phyloP scores from a whole-genome alignment of 2,113 vertebrate genomes.

The Hydrochoerus hydrochaeris region DNA sequence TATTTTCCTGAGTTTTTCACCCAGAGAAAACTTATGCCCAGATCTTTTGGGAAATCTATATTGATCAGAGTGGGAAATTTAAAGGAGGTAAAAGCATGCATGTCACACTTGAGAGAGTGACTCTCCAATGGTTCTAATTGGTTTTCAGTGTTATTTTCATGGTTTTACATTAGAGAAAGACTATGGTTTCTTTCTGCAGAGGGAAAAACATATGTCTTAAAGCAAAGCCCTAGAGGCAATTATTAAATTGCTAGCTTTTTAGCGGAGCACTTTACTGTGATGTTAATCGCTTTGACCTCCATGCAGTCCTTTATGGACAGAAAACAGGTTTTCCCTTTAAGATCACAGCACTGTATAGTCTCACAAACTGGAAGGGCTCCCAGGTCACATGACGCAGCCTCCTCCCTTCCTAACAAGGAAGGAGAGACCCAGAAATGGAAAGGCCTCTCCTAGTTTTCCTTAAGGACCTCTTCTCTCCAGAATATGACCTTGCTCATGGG shows the following conservation, averaged over 20 bases:
- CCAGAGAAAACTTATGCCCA: neutral
- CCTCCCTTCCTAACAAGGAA: neutral
- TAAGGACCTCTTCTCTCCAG: neutral
- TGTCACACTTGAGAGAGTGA: neutral
- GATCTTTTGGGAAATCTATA: neutral
- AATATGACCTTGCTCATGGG: rapidly evolving
- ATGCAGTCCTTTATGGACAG: neutral
- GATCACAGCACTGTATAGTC: neutral
- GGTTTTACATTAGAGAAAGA: neutral
- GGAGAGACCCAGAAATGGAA: neutral
- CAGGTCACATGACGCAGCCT: neutral
- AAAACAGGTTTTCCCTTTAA: neutral
- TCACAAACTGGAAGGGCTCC: neutral
- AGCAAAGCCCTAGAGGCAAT: neutral
- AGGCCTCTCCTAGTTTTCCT: neutral
- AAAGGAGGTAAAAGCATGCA: neutral
- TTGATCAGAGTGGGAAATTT: neutral
- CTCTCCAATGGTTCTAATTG: neutral
- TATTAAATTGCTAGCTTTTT: neutral
- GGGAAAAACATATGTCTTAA: neutral
- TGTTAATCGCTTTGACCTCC: neutral
- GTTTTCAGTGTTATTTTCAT: neutral
- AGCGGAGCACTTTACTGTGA: neutral
- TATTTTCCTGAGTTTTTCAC: neutral
- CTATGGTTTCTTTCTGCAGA: neutral